Base-by-base conservation (phyloP, 1,140 invertebrate genomes). In the Nymphalis io region DNA sequence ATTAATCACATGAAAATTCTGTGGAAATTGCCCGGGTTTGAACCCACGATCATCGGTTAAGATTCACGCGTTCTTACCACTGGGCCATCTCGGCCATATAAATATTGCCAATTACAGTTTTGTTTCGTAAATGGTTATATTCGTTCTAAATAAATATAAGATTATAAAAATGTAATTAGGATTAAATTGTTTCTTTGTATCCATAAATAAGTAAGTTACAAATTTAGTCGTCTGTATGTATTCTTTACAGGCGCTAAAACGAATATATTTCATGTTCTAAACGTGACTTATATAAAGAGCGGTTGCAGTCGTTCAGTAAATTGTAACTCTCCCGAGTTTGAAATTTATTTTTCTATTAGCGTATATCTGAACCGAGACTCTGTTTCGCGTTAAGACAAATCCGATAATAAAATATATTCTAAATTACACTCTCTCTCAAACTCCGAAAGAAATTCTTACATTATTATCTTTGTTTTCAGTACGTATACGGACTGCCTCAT, bases 211-310 rank as follows among this genome's bases (percentile, higher is more conserved):
- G 10, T 33, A 8, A 0, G 3, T 33, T 33, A 8, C 6, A 33
- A 8, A 33, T 33, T 33, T 33, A 33, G 1, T 8, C 27, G 10
- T 33, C 5, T 2, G 5, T 5, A 27, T 27, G n/a, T 61, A 61
- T 33, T 61, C 44, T 61, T 27, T 46, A 33, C 21, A 46, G 44
- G 60, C 18, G 44, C 21, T 48, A 48, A 61, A 61, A 20, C 15
- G 15, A 61, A 61, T 27, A 61, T 61, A 48, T 61, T 61, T 23
- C 60, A 46, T 48, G 60, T 27, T 33, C 38, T 33, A 61, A 48
- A 61, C 60, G 60, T 61, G 60, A 61, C 60, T 61, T 61, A 61
- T 61, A 61, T 48, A 61, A 61, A 61, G 60, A 55, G 60, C 48
- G 60, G 40, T 48, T 61, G n/a, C 42, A 21, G 20, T 48, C 44